Base-by-base conservation (phyloP, 2,113 vertebrate species). In the Gavia stellata region DNA sequence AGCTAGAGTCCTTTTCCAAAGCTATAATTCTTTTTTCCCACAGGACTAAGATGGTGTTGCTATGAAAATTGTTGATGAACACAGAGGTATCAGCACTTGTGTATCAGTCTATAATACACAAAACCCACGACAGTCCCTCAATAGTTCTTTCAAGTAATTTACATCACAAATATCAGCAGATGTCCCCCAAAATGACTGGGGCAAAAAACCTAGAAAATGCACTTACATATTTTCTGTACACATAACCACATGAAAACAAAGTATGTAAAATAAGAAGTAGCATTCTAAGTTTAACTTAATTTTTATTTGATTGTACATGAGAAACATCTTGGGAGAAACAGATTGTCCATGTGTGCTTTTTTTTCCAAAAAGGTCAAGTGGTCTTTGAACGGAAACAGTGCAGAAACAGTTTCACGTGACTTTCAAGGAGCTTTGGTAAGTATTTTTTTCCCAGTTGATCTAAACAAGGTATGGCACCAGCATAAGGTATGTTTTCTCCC, bases 391-490 rank as follows among this genome's bases (percentile, higher is more conserved):
- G 14, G 55, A 86, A 96, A 80, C 73, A 62, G 47, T 36, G 61
- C 61, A 95, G 92, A 82, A 94, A 49, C 36, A 91, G 40, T 81
- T 88, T 87, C 65, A 74, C 52, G 59, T 79, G 61, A 89, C 81
- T 96, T 95, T 92, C 56, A 63, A 87, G 66, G 89, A 79, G 68
- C 61, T 90, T 91, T 94, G 28, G 33, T 68, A 89, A 73, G 63
- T 70, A 74, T 36, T 47, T 93, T 97, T 88, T 45, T n/a, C 10
- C 12, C 33, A 56, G 81, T 91, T 97, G 95, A 96, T 89, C 70
- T 94, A 95, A 96, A 96, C 74, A 77, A 80, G 87, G 49, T 81
- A 91, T 96, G 94, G 87, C 95, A 97, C 31, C 56, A 75, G 73
- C 44, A 89, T 52, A 90, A 82, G 49, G 44, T 81, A 85, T 85